Evolutionary conservation across 1,140 invertebrate species (phyloP).

Genomic region (Plectrocnemia conspersa): DNA sequence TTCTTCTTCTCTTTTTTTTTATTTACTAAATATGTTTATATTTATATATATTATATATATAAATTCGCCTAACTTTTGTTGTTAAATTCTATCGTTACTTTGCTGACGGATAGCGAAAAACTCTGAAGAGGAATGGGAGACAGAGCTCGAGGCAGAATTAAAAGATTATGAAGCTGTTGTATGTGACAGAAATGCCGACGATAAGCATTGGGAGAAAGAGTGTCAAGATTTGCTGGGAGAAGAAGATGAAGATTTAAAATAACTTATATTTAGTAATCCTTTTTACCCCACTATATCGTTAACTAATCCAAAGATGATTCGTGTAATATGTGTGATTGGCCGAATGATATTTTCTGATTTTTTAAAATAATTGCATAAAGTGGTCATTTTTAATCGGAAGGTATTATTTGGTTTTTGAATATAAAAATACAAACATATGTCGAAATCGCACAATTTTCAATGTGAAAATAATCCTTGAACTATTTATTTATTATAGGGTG

Average conservation of each 20-base stretch:
- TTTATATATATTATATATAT: neutral
- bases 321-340: too few relatives aligned
- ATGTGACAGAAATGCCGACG: slow-evolving; percentile 47
- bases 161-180: slow-evolving; percentile 87
- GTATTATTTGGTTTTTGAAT: too few relatives aligned
- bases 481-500: too few relatives aligned
- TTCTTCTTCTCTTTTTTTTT: neutral
- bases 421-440: too few relatives aligned
- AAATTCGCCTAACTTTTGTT: neutral
- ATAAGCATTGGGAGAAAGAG: slow-evolving; percentile 50
- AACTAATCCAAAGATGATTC: too few relatives aligned
- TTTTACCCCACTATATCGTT: too few relatives aligned
- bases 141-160: slow-evolving; percentile 85
- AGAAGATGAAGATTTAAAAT: slow-evolving; percentile 45
- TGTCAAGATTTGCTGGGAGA: slow-evolving; percentile 48
- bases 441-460: too few relatives aligned
- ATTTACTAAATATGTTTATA: neutral
- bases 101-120: slow-evolving; percentile 5
- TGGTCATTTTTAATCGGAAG: too few relatives aligned
- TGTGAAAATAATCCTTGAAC: too few relatives aligned
- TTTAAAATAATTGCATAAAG: too few relatives aligned
- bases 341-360: too few relatives aligned
- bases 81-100: neutral
- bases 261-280: too few relatives aligned
- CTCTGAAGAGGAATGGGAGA: slow-evolving; percentile 85